Evolutionary conservation across 1,140 invertebrate species (phyloP).

Genomic region (Eueides isabella): DNA sequence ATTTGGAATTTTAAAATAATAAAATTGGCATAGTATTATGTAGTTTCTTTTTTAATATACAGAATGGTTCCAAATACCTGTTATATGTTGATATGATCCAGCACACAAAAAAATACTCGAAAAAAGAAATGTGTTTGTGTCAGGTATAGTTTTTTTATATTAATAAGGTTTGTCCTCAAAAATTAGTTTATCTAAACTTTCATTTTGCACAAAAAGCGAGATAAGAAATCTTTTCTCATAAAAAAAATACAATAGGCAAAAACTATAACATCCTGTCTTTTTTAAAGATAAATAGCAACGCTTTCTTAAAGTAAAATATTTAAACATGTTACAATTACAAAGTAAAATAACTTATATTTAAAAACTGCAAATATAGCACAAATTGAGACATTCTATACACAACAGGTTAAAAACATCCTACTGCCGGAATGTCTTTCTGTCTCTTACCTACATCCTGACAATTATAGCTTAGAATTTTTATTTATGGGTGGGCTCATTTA

Average conservation of each 20-base stretch:
- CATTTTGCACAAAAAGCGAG: background rate
- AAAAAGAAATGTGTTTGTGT: background rate
- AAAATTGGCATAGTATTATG: background rate
- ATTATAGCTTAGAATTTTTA: background rate
- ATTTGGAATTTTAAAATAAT: background rate
- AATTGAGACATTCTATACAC: background rate
- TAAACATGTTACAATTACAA: background rate
- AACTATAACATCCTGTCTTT: background rate
- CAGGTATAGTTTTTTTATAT: background rate
- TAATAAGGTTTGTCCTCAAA: background rate
- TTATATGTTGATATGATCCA: background rate
- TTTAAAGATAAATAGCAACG: background rate
- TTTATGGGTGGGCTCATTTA: constrained; percentile 39
- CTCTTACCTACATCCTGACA: background rate
- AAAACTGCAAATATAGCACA: background rate
- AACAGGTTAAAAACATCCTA: background rate
- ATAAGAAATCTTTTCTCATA: background rate
- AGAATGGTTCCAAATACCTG: background rate
- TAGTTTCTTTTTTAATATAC: background rate
- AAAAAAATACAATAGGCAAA: background rate
- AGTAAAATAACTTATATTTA: background rate
- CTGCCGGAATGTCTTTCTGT: background rate
- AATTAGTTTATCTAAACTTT: background rate
- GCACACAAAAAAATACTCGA: background rate
- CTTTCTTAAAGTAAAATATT: too few species aligned